These are phyloP conservation scores for Urocyon cinereoargenteus DNA, from an alignment of 2,797 vertebrate genomes.

Conservation along the genomic window DNA sequence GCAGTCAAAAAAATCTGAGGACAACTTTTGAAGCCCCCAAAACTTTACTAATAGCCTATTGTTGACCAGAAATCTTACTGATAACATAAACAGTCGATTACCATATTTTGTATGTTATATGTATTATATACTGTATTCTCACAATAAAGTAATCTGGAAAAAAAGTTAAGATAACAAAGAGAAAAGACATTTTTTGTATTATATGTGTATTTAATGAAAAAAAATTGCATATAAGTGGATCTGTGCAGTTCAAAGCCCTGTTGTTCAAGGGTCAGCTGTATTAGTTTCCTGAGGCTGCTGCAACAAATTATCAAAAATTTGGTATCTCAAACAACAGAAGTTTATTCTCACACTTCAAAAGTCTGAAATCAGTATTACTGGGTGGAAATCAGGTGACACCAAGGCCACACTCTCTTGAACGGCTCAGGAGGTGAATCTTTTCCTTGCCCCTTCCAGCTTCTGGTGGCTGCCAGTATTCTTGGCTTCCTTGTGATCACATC, in stretches of 20 bases:
- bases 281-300: not conserved
- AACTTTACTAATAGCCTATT: not conserved
- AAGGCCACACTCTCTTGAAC: not conserved
- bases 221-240: not conserved
- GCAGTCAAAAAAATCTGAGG: not conserved
- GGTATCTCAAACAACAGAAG: not conserved
- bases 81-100: not conserved
- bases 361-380: not conserved
- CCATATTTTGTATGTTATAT: not conserved
- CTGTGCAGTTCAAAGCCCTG: not conserved
- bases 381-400: not conserved
- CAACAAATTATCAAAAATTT: not conserved
- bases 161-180: not conserved
- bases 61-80: not conserved
- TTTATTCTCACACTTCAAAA: not conserved
- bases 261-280: not conserved
- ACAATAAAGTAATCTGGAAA: not conserved
- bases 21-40: not conserved
- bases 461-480: not conserved
- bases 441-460: not conserved
- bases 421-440: not conserved
- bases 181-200: not conserved
- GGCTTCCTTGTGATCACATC: not conserved
- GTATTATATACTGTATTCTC: not conserved
- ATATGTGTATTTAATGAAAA: not conserved